Percentiles rank a stretch among this genome's conserved stretches.
These are phyloP conservation scores for Thymelicus sylvestris DNA, from an alignment of 2,888 invertebrate species.

Conservation along the genomic window DNA sequence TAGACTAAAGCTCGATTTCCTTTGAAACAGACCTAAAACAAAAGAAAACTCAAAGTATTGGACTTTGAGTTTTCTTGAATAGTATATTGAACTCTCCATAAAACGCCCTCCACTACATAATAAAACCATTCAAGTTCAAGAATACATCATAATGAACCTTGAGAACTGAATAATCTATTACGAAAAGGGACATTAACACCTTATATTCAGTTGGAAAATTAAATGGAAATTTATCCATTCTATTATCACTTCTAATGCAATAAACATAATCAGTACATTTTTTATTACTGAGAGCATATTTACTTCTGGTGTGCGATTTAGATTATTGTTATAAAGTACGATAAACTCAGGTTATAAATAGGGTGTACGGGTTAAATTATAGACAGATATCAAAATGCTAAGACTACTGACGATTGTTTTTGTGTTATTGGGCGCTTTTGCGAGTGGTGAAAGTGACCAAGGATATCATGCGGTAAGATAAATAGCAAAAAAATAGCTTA, in stretches of 20 bases:
- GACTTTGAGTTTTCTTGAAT: too few relatives aligned
- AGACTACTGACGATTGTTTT: constrained; percentile 18
- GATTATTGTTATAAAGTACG: constrained; percentile 13
- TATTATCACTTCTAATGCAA: neutral
- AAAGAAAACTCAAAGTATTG: too few relatives aligned
- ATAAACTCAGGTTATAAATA: constrained; percentile 25
- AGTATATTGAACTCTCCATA: too few relatives aligned
- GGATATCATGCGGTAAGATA: neutral
- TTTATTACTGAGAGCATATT: neutral
- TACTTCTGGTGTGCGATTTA: constrained; percentile 3
- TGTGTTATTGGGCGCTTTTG: constrained; percentile 10
- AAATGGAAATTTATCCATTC: neutral
- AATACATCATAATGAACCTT: too few relatives aligned
- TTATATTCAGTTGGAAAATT: neutral
- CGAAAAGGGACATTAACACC: constrained; percentile 48
- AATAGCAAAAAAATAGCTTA: too few relatives aligned
- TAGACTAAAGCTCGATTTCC: too few relatives aligned
- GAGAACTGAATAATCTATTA: neutral
- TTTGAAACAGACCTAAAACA: too few relatives aligned
- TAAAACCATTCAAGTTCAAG: too few relatives aligned
- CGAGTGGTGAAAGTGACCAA: neutral
- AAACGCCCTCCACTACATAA: too few relatives aligned
- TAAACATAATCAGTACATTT: constrained; percentile 14
- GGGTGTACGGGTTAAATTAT: neutral
- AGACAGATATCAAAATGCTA: constrained; percentile 20